These are phyloP conservation scores for Zaprionus obscuricornis DNA, from an alignment of 2,888 invertebrate genomes.

Conservation along the genomic window DNA sequence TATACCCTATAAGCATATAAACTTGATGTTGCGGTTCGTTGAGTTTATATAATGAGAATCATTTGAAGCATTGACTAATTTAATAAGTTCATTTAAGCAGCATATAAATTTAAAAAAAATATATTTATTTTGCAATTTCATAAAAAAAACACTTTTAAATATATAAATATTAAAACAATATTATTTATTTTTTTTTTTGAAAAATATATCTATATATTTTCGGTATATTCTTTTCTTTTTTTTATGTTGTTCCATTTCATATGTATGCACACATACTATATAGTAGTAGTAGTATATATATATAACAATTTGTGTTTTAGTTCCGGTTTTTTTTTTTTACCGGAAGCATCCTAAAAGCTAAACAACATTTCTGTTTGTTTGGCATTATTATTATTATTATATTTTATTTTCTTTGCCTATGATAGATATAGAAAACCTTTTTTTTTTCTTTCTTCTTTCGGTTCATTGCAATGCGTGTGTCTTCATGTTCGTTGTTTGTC, in stretches of 20 bases:
- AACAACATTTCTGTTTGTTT: conserved; percentile 39
- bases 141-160: too few relatives aligned
- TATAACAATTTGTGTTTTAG: conserved; percentile 44
- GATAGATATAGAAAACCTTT: conserved; percentile 20
- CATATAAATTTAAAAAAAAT: too few relatives aligned
- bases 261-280: conserved; percentile 30
- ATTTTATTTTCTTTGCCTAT: too few relatives aligned
- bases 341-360: conserved; percentile 45
- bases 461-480: too few relatives aligned
- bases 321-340: conserved; percentile 36
- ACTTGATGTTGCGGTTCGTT: not conserved
- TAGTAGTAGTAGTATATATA: too few relatives aligned
- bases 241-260: conserved; percentile 33
- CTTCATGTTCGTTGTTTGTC: not conserved
- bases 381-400: conserved; percentile 2
- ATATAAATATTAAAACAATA: too few relatives aligned
- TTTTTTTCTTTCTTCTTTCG: conserved; percentile 12
- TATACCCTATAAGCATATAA: conserved; percentile 30
- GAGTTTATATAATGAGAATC: too few relatives aligned
- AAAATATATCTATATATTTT: conserved; percentile 43
- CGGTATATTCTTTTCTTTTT: conserved; percentile 19
- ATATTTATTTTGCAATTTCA: too few relatives aligned
- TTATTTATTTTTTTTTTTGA: too few relatives aligned
- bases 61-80: too few relatives aligned
- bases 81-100: too few relatives aligned